Evolutionary conservation across 30 jellyfish, hydroid and myxozoan genomes (phyloP).

Genomic region (Chrysaora quinquecirrha): DNA sequence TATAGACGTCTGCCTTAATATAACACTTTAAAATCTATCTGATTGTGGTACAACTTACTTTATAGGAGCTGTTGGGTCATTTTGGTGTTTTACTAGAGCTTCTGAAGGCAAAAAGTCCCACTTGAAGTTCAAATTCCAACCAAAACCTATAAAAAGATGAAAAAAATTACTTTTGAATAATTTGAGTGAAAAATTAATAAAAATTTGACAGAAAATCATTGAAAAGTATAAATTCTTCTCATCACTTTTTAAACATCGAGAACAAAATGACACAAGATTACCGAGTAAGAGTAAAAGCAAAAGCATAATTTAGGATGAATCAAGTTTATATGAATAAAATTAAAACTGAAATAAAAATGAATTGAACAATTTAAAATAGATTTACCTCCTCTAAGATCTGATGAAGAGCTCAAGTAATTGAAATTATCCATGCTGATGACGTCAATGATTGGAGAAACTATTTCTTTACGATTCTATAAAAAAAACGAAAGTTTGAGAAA

Average conservation of each 20-base stretch:
- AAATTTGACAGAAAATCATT: not conserved
- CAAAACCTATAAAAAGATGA: conserved; percentile 74
- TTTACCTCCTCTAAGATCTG: conserved; percentile 98
- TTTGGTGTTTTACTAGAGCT: conserved; percentile 75
- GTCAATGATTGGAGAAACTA: conserved; percentile 94
- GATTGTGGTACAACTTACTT: too few species aligned
- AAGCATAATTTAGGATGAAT: too few species aligned
- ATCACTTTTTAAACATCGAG: too few species aligned
- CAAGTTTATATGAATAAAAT: too few species aligned
- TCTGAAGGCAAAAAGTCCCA: conserved; percentile 95
- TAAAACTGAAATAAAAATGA: too few species aligned
- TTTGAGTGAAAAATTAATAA: not conserved
- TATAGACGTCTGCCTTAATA: too few species aligned
- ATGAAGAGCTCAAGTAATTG: conserved; percentile 91
- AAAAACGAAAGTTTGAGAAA: not conserved
- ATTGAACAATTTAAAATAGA: not conserved
- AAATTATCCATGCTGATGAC: conserved; percentile 96
- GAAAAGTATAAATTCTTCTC: not conserved
- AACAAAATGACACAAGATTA: too few species aligned
- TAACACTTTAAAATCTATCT: too few species aligned
- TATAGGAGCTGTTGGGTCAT: conserved; percentile 89
- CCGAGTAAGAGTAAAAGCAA: too few species aligned
- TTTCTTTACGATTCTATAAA: conserved; percentile 81
- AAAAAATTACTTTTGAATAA: not conserved
- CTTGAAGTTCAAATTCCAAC: conserved; percentile 96